Base-by-base conservation (phyloP, 2,113 vertebrate genomes). In the Callopanchax toddi region DNA sequence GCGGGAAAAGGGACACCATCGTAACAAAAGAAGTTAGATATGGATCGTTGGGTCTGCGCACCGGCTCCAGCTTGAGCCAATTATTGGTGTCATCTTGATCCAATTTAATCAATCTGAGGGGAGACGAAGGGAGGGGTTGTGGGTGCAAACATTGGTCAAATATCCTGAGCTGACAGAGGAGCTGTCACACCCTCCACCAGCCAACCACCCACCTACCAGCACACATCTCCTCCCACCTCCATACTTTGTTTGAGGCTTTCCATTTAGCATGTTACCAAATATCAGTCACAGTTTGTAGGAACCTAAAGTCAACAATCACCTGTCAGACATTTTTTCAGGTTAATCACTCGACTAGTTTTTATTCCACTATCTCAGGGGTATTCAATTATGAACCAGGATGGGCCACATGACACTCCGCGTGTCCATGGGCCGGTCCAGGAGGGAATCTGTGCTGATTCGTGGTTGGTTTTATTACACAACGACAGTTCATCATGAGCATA, bases 81-180 rank as follows among this genome's bases (percentile, higher is more conserved):
- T 99, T 99, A 98, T 96, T 96, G 94, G 95, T 98, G 95, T 99
- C 97, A 99, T 99, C 96, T 98, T 98, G 97, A 98, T 97, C 95
- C 96, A 99, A 99, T 99, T 97, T 93, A 96, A 98, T 97, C 95
- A 97, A 95, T 96, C 94, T 93, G 91, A 95, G 93, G 91, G 92
- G 92, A 91, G 94, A 88, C 87, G 90, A 86, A 32, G 8, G 89
- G 88, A 15, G 57, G 76, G 39, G 60, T 59, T 60, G 92, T 83
- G 90, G 89, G 94, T 96, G 92, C 88, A 93, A 95, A 94, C 79
- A 49, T 92, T 98, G 96, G 96, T 98, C 97, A 97, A 94, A 95
- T 92, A 91, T 93, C 93, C 90, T 92, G 91, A 93, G 91, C 90
- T 93, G 90, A 94, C 90, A 92, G 91, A 90, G 88, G 85, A 61